Evolutionary conservation across 2,888 invertebrate genomes (phyloP).

Genomic region (Eugnorisma glareosa): DNA sequence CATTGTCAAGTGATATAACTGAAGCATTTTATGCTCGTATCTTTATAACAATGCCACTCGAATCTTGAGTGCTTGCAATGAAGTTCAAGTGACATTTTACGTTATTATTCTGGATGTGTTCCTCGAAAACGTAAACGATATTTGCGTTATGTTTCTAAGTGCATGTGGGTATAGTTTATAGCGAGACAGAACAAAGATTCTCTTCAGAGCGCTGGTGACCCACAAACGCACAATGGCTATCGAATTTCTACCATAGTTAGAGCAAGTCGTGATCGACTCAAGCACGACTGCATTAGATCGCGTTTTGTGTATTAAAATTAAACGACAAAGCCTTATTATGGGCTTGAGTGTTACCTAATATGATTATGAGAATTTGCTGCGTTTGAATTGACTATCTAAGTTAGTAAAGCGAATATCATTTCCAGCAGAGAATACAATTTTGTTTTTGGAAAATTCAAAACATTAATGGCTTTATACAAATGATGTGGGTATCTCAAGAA

Average conservation of each 20-base stretch:
- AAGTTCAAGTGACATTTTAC: slow-evolving; percentile 32
- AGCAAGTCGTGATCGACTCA: slow-evolving; percentile 76
- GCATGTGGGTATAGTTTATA: slow-evolving; percentile 34
- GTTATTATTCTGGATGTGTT: slow-evolving; percentile 16
- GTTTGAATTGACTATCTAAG: slow-evolving; percentile 9
- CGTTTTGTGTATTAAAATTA: slow-evolving; percentile 79
- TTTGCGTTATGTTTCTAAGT: slow-evolving; percentile 19
- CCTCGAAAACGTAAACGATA: slow-evolving; percentile 40
- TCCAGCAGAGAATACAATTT: not conserved
- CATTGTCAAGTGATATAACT: slow-evolving; percentile 46
- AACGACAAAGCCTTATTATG: slow-evolving; percentile 64
- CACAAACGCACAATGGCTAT: slow-evolving; percentile 82
- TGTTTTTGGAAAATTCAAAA: not conserved
- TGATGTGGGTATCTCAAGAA: not conserved
- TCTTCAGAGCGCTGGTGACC: slow-evolving; percentile 76
- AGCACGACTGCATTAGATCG: slow-evolving; percentile 74
- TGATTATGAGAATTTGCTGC: slow-evolving; percentile 15
- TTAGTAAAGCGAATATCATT: slow-evolving; percentile 3
- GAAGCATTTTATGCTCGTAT: slow-evolving; percentile 20
- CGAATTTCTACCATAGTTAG: slow-evolving; percentile 80
- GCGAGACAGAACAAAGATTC: slow-evolving; percentile 72
- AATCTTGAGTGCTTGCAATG: slow-evolving; percentile 23
- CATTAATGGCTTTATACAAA: not conserved
- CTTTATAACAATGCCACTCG: slow-evolving; percentile 36
- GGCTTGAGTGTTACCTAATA: not conserved